phyloP scores from a whole-genome alignment of 2,113 vertebrate species.

The Indicator maculatus region DNA sequence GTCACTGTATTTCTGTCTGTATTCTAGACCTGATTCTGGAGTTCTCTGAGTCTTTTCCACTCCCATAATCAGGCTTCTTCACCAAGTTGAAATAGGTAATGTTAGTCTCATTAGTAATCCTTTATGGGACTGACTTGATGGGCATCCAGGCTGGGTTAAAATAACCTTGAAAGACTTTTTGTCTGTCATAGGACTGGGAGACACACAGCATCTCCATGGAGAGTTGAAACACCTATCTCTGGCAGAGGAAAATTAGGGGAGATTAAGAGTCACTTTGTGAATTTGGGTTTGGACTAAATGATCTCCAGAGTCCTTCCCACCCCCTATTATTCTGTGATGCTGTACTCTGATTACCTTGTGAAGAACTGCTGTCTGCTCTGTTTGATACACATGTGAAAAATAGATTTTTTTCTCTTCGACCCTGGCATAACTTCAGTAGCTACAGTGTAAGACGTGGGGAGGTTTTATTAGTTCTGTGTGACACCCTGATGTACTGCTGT shows the following conservation, averaged over 20 bases:
- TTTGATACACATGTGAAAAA: not conserved
- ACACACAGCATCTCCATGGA: not conserved
- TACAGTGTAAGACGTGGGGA: not conserved
- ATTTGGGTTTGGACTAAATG: not conserved
- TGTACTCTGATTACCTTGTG: not conserved
- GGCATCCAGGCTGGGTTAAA: not conserved
- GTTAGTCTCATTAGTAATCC: not conserved
- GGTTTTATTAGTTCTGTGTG: not conserved
- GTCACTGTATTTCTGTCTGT: not conserved
- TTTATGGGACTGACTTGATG: not conserved
- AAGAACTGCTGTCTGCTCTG: not conserved
- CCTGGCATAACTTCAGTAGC: not conserved
- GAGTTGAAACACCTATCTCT: not conserved
- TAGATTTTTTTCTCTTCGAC: not conserved
- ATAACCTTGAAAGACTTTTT: not conserved
- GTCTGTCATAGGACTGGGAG: not conserved
- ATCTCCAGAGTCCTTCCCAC: too few relatives aligned
- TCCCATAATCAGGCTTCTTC: not conserved
- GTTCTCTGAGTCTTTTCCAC: not conserved
- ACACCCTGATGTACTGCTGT: not conserved
- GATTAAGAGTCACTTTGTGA: not conserved
- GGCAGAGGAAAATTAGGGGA: not conserved
- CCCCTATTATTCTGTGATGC: too few relatives aligned
- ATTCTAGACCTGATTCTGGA: not conserved
- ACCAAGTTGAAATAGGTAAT: not conserved